Evolutionary conservation across 2,888 invertebrate species (phyloP), one percentile per base, ranked within the genome.

Genomic region (Scelioninae gen. 1): DNA sequence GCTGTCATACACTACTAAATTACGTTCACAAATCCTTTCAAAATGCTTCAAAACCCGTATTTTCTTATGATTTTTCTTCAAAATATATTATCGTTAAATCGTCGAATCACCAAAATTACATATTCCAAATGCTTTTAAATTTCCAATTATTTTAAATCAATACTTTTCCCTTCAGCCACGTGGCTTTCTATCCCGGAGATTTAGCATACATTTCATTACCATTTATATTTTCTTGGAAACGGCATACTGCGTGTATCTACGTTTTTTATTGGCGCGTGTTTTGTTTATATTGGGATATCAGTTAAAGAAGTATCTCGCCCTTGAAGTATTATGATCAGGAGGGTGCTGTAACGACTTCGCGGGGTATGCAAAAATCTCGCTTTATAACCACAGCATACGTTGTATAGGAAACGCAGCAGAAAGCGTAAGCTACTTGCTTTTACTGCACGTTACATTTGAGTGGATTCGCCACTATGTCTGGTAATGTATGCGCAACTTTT

Each of bases 401-500:
- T 62, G 60, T 53, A 40, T n/a, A 49, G 45, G 68, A 68, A 72
- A 74, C 58, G 75, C 65, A 63, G 69, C 58, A 74, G 71, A 81
- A 76, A 81, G 56, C 49, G 55, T 77, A 53, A 69, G 66, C 81
- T 74, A 82, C 79, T 79, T 84, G 82, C 72, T 82, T 84, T 84
- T 84, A 84, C 69, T 72, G 76, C 77, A 60, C 72, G 84, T 81
- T 78, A 81, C 77, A 84, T 84, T 84, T 71, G 81, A 84, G 77
- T 68, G 74, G 81, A 81, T 84, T 76, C 74, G 56, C 72, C 81
- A 68, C 80, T 81, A 68, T 62, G 74, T 80, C 68, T 74, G 49
- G 77, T 84, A 78, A 84, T 84, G 74, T 84, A 81, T 81, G 77
- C 81, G 81, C 69, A 80, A 78, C 78, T 84, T 84, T 78, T 82